These are phyloP conservation scores for Scaptomyza pallida DNA, from an alignment of 1,140 invertebrate species.

Conservation along the genomic window DNA sequence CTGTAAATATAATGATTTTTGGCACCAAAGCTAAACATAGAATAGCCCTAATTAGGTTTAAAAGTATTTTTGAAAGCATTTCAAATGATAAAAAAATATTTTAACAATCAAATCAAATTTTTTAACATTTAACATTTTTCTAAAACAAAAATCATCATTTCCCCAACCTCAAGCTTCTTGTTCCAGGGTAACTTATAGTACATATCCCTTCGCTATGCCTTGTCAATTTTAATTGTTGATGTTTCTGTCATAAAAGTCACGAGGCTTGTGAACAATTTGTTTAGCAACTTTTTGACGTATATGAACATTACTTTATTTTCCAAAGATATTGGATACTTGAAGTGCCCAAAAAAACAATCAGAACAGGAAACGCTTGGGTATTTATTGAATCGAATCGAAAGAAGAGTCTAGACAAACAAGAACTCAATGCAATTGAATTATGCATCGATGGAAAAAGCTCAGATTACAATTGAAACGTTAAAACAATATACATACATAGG, in stretches of 20 bases:
- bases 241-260: constrained; percentile 68
- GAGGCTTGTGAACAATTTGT: constrained; percentile 26
- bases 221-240: constrained; percentile 36
- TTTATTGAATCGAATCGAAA: background rate
- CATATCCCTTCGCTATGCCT: constrained; percentile 15
- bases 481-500: too few species aligned
- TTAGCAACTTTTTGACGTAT: background rate
- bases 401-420: background rate
- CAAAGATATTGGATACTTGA: background rate
- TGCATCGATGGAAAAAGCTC: background rate
- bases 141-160: background rate
- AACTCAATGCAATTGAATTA: background rate
- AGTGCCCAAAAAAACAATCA: background rate
- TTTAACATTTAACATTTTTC: too few species aligned
- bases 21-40: too few species aligned
- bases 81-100: too few species aligned
- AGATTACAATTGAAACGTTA: too few species aligned
- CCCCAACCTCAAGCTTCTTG: background rate
- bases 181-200: background rate
- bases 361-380: background rate
- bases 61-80: too few species aligned
- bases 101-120: too few species aligned
- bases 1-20: too few species aligned
- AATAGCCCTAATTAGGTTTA: too few species aligned
- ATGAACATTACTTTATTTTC: background rate